These are phyloP conservation scores for Capreolus pygargus DNA, from an alignment of 2,113 vertebrate species.

Conservation along the genomic window DNA sequence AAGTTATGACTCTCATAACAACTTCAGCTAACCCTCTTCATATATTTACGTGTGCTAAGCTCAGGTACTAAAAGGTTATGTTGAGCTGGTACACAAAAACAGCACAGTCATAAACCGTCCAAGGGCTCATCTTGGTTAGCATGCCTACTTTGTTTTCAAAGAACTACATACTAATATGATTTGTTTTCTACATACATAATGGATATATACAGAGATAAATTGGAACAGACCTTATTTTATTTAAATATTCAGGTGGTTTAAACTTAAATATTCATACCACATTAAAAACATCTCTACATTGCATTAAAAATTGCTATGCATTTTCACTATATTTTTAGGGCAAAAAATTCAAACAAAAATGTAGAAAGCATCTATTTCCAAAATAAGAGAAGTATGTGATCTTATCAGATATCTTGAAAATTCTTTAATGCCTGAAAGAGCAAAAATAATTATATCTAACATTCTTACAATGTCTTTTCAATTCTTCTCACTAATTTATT, in stretches of 20 bases:
- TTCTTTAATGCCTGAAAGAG: not conserved
- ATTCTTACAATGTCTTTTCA: not conserved
- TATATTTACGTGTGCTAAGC: not conserved
- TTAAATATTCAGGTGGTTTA: constrained; percentile 1
- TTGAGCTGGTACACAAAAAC: not conserved
- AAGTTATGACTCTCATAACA: not conserved
- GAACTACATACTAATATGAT: not conserved
- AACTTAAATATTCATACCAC: not conserved
- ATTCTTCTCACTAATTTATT: constrained; percentile 20
- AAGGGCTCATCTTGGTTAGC: not conserved
- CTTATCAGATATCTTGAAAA: not conserved
- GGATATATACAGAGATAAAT: not conserved
- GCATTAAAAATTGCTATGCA: not conserved
- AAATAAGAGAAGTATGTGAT: not conserved
- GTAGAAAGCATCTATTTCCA: not conserved
- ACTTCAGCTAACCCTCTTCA: not conserved
- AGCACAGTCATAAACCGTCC: not conserved
- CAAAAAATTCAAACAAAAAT: constrained; percentile 24
- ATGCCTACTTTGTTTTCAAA: constrained; percentile 40
- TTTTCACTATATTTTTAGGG: not conserved
- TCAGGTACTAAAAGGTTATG: not conserved
- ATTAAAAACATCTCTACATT: not conserved
- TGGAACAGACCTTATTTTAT: not conserved
- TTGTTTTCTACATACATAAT: not conserved
- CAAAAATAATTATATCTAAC: not conserved